These are phyloP conservation scores for Acanthochromis polyacanthus DNA, from an alignment of 2,113 vertebrate genomes.

Conservation along the genomic window DNA sequence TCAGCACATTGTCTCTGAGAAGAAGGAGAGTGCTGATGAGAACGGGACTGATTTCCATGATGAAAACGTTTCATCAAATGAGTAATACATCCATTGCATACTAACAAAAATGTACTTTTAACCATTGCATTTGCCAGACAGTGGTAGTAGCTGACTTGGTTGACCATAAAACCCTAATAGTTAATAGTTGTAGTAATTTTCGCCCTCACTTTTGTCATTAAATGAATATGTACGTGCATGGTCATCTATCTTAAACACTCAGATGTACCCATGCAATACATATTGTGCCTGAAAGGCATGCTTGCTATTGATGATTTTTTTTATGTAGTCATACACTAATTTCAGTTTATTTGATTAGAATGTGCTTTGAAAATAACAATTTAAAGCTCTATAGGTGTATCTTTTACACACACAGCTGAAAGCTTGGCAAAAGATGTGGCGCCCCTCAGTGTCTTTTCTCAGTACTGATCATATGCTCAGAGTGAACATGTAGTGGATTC, in stretches of 20 bases:
- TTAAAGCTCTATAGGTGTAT: background rate
- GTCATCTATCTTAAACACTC: constrained; percentile 24
- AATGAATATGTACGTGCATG: constrained; percentile 10
- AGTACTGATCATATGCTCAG: constrained; percentile 43
- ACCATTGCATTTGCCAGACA: constrained; percentile 55
- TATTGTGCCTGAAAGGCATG: constrained; percentile 20
- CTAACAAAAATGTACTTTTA: constrained; percentile 37
- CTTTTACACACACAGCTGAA: constrained; percentile 1
- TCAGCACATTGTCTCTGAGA: constrained; percentile 80
- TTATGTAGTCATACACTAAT: background rate
- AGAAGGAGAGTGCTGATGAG: constrained; percentile 52
- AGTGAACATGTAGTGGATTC: background rate
- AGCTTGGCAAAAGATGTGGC: constrained; percentile 47
- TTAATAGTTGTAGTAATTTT: constrained; percentile 47
- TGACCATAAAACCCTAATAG: constrained; percentile 25
- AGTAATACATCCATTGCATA: constrained; percentile 46
- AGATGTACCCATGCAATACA: constrained; percentile 12
- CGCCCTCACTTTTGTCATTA: constrained; percentile 7
- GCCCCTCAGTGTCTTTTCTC: constrained; percentile 66
- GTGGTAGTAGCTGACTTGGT: constrained; percentile 28
- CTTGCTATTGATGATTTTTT: constrained; percentile 7
- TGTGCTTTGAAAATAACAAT: background rate
- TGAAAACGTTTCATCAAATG: constrained; percentile 57
- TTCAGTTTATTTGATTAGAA: background rate
- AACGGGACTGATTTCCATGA: constrained; percentile 48